phyloP scores from a whole-genome alignment of 2,888 invertebrate species.

The Lysandra coridon region DNA sequence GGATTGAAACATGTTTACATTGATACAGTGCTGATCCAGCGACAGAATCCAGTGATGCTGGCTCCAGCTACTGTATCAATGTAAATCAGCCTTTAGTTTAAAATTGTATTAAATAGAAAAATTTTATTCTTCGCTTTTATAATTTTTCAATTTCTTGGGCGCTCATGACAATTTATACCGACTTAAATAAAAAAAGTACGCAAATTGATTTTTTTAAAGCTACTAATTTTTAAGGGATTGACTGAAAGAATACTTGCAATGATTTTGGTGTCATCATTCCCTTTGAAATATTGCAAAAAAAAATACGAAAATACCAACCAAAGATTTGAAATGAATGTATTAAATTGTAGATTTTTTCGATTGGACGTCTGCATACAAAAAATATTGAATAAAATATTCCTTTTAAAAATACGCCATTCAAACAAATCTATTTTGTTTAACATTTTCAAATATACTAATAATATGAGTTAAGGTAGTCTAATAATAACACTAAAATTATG shows the following conservation, averaged over 20 bases:
- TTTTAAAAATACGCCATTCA: not conserved
- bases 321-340: conserved; percentile 16
- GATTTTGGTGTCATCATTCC: not conserved
- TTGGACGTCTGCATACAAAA: not conserved
- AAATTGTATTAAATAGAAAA: not conserved
- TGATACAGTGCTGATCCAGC: too few relatives aligned
- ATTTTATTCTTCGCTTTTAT: conserved; percentile 54
- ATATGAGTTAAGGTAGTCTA: conserved; percentile 22
- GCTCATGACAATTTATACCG: conserved; percentile 23
- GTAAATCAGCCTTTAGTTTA: too few relatives aligned
- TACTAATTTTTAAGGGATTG: not conserved
- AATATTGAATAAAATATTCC: not conserved
- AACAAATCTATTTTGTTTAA: not conserved
- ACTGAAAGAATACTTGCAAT: not conserved
- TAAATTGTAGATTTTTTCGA: not conserved
- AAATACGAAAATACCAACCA: not conserved
- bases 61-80: too few relatives aligned
- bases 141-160: conserved; percentile 61
- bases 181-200: not conserved
- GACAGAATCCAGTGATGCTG: too few relatives aligned
- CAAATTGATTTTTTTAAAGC: not conserved
- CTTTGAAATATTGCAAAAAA: not conserved
- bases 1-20: too few relatives aligned
- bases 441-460: not conserved
- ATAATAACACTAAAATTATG: not conserved